Conservation (phyloP, 2,888 invertebrate genomes). For the Eilema caniola region DNA sequence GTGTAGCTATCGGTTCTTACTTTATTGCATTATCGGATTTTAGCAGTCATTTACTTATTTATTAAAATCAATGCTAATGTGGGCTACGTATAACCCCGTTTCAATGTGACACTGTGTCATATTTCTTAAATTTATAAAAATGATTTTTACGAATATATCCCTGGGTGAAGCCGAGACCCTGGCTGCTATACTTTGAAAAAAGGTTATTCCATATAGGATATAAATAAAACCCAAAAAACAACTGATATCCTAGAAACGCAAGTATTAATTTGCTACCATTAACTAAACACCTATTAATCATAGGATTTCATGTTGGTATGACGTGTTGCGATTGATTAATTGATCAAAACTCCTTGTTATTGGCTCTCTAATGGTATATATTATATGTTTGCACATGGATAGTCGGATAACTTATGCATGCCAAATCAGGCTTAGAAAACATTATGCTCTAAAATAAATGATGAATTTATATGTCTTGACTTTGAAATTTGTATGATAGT, state of each 20-base stretch:
- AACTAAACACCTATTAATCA: constrained; percentile 44
- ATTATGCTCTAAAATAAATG: neutral
- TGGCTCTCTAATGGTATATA: constrained; percentile 45
- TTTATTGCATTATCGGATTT: neutral
- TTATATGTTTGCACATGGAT: constrained; percentile 39
- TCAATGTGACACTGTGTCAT: too few species aligned
- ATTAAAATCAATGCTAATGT: too few species aligned
- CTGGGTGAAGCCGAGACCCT: too few species aligned
- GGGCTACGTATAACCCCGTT: too few species aligned
- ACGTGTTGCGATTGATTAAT: constrained; percentile 52
- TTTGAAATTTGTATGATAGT: neutral
- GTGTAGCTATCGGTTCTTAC: neutral
- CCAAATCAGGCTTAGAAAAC: constrained; percentile 27
- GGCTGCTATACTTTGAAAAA: too few species aligned
- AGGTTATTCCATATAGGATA: too few species aligned
- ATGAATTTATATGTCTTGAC: neutral
- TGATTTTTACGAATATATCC: too few species aligned
- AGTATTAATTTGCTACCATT: constrained; percentile 35
- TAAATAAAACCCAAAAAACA: neutral
- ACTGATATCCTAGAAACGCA: constrained; percentile 17
- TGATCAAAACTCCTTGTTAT: constrained; percentile 48
- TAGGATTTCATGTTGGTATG: constrained; percentile 41
- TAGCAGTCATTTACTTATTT: neutral
- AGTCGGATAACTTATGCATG: constrained; percentile 20
- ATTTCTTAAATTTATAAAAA: too few species aligned